These are phyloP conservation scores for Rhabdomys pumilio DNA, from an alignment of 2,797 vertebrate genomes.

Conservation along the genomic window DNA sequence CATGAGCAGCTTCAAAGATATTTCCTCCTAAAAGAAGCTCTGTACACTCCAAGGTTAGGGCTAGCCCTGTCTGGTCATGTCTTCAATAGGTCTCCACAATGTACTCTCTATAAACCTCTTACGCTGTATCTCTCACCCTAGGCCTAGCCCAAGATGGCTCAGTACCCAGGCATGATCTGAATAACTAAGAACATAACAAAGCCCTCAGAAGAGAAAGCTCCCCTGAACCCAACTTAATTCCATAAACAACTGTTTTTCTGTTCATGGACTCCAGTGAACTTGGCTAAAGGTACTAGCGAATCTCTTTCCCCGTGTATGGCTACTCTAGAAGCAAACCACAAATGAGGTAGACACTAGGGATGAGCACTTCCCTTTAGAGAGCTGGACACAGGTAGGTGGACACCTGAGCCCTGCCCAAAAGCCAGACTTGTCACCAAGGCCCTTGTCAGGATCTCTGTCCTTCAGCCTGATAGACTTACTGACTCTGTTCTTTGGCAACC, in stretches of 20 bases:
- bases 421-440: not conserved
- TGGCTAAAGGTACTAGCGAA: not conserved
- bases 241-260: not conserved
- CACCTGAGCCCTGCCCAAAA: not conserved
- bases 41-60: not conserved
- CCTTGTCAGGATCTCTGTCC: not conserved
- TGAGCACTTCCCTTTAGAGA: not conserved
- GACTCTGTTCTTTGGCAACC: not conserved
- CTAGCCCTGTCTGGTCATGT: not conserved
- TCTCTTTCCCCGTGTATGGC: not conserved
- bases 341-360: fast-evolving
- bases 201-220: not conserved
- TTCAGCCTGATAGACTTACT: not conserved
- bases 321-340: not conserved
- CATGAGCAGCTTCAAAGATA: not conserved
- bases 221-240: not conserved
- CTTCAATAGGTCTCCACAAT: not conserved
- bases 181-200: not conserved
- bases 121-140: fast-evolving
- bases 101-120: too few species aligned
- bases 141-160: not conserved
- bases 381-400: not conserved
- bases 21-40: not conserved
- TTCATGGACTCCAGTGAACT: not conserved
- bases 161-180: not conserved